Conservation (phyloP, 2,888 invertebrate species). For the Exephanes ischioxanthus region DNA sequence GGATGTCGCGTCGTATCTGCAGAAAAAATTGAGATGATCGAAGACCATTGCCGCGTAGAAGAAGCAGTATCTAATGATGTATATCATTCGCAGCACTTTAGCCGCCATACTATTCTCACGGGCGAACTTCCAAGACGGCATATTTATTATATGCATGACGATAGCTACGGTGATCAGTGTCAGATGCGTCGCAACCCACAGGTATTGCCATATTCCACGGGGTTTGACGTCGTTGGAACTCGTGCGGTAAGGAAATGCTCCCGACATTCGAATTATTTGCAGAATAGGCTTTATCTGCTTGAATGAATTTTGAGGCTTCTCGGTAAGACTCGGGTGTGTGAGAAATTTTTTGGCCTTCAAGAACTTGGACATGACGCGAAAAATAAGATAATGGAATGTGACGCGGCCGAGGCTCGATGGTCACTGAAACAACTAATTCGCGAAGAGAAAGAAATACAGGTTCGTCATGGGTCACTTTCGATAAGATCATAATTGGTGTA, state of each 20-base stretch:
- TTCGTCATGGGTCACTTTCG: neutral
- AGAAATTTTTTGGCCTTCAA: neutral
- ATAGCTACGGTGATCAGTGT: neutral
- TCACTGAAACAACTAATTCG: neutral
- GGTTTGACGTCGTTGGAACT: neutral
- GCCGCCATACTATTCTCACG: neutral
- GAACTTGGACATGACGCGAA: neutral
- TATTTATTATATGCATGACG: neutral
- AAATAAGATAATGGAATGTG: neutral
- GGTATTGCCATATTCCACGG: neutral
- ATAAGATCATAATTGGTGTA: conserved; percentile 10
- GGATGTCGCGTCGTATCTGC: neutral
- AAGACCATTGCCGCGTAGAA: neutral
- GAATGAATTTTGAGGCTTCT: neutral
- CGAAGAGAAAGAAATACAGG: neutral
- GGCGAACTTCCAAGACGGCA: neutral
- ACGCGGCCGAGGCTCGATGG: neutral
- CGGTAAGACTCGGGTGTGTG: neutral
- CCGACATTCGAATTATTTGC: neutral
- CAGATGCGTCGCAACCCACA: neutral
- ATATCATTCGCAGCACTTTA: neutral
- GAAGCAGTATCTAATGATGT: neutral
- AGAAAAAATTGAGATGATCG: neutral
- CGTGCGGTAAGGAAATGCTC: conserved; percentile 3
- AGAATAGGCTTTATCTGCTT: neutral